phyloP scores from a whole-genome alignment of 1,140 invertebrate species.

The Zaprionus nigranus region DNA sequence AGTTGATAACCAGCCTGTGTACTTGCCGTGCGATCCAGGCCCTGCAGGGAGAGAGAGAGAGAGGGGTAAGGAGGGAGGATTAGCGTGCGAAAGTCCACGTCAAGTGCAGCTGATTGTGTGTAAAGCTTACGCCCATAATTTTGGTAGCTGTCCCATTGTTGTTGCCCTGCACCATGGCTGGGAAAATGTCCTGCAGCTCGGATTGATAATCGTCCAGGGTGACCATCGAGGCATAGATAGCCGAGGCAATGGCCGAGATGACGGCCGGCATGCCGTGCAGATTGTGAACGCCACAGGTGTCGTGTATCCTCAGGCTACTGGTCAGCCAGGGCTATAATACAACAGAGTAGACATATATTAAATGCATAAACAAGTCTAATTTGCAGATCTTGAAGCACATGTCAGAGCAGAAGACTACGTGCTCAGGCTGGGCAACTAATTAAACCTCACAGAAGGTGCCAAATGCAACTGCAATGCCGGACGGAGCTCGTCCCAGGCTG shows the following conservation, averaged over 20 bases:
- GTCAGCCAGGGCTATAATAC: conserved; percentile 89
- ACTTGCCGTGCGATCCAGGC: conserved; percentile 87
- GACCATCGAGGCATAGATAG: conserved; percentile 90
- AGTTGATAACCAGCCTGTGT: conserved; percentile 93
- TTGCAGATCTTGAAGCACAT: conserved; percentile 4
- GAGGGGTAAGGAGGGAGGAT: not conserved
- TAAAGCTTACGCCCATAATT: conserved; percentile 77
- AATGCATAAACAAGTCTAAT: conserved; percentile 4
- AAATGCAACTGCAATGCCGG: conserved; percentile 22
- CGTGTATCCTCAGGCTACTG: conserved; percentile 90
- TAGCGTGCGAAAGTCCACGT: conserved; percentile 3
- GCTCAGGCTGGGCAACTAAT: conserved; percentile 7
- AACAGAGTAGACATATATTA: conserved; percentile 38
- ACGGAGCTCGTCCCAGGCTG: not conserved
- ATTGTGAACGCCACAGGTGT: conserved; percentile 98
- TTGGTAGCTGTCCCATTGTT: conserved; percentile 67
- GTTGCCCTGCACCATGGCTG: conserved; percentile 84
- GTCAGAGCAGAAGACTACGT: not conserved
- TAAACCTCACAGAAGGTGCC: conserved; percentile 44
- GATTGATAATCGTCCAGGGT: conserved; percentile 85
- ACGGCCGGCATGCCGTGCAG: conserved; percentile 98
- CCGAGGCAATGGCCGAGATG: conserved; percentile 91
- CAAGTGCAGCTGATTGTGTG: not conserved
- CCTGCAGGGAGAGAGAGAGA: conserved; percentile 63
- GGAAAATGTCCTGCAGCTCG: conserved; percentile 87